phyloP scores from a whole-genome alignment of 1,140 invertebrate species.

The Pseudomyrmex concolor region DNA sequence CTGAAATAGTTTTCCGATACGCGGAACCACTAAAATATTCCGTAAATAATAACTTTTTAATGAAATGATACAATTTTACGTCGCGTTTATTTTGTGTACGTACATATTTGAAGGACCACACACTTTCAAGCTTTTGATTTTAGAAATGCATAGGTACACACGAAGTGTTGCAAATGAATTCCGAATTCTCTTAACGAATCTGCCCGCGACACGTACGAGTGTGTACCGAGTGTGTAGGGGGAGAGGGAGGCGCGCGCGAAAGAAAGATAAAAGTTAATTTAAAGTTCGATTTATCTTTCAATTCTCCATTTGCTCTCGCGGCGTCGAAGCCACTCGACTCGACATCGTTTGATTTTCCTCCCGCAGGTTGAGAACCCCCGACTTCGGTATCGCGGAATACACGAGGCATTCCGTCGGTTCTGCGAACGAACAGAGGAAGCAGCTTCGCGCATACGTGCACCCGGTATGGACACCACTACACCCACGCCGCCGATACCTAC shows the following conservation, averaged over 20 bases:
- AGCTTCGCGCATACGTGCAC: conserved; percentile 1
- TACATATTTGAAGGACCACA: no score
- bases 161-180: background rate
- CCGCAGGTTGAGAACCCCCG: conserved; percentile 39
- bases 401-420: conserved; percentile 30
- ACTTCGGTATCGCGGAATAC: conserved; percentile 24
- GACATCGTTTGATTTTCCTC: background rate
- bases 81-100: no score
- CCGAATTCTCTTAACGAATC: background rate
- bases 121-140: no score
- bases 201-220: background rate
- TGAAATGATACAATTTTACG: no score
- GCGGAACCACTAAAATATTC: no score
- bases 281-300: background rate
- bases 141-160: no score
- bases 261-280: background rate
- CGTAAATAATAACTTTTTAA: no score
- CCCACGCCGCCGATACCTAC: background rate
- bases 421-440: conserved; percentile 40
- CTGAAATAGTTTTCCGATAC: no score
- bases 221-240: no score
- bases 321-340: background rate
- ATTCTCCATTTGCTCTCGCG: background rate
- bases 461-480: conserved; percentile 9
- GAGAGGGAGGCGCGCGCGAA: no score